Percentiles rank a stretch among this genome's conserved stretches.
Evolutionary conservation across 1,140 invertebrate genomes (phyloP).

Genomic region (Leptinotarsa texana): DNA sequence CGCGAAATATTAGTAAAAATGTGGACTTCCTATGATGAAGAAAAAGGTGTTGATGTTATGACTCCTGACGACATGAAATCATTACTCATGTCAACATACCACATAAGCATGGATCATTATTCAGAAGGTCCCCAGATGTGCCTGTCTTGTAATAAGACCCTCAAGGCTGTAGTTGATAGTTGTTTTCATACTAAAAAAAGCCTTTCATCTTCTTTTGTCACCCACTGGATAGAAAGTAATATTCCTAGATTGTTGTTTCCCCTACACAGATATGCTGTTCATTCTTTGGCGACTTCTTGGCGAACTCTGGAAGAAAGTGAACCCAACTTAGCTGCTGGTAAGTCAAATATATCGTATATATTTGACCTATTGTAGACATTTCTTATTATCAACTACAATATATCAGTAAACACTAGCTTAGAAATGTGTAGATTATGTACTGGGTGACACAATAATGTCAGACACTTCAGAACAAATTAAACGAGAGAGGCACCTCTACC

Average conservation of each 20-base stretch:
- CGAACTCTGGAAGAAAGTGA: constrained; percentile 65
- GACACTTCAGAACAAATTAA: too few species aligned
- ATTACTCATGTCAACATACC: constrained; percentile 72
- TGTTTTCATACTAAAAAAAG: constrained; percentile 79
- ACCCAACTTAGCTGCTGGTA: constrained; percentile 58
- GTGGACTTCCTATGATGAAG: constrained; percentile 52
- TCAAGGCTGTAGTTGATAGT: constrained; percentile 71
- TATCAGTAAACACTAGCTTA: too few species aligned
- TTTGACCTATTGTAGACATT: not conserved
- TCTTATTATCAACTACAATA: not conserved
- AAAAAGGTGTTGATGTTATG: constrained; percentile 58
- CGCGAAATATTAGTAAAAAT: constrained; percentile 54
- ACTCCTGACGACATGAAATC: constrained; percentile 63
- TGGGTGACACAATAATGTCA: too few species aligned
- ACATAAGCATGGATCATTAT: constrained; percentile 76
- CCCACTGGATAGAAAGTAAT: constrained; percentile 79
- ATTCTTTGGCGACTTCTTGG: constrained; percentile 77
- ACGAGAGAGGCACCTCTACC: too few species aligned
- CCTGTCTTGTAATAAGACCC: constrained; percentile 66
- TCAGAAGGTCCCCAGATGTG: constrained; percentile 65
- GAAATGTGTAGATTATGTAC: not conserved
- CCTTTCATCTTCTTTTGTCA: constrained; percentile 73
- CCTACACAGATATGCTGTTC: constrained; percentile 75
- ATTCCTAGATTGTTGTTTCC: constrained; percentile 74
- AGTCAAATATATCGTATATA: constrained; percentile 12